phyloP scores from a whole-genome alignment of 2,797 vertebrate species.

The Ibycter americanus region DNA sequence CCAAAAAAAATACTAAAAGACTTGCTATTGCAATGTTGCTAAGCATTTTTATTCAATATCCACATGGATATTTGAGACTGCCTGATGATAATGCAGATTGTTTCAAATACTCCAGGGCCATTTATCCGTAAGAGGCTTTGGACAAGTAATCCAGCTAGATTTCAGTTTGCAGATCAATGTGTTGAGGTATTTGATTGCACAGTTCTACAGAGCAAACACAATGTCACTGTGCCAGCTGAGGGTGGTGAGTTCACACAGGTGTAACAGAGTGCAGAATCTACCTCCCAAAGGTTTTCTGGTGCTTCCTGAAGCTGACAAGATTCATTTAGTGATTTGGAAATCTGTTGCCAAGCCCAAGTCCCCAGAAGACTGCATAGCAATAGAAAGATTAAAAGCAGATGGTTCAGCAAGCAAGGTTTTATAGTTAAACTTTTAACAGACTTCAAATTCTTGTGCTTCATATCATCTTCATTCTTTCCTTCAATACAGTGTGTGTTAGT shows the following conservation, averaged over 20 bases:
- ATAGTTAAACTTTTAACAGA: constrained; percentile 46
- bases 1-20: neutral
- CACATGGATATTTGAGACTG: neutral
- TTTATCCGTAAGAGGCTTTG: neutral
- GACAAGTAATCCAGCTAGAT: neutral
- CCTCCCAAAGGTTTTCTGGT: constrained; percentile 26
- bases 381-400: constrained; percentile 78
- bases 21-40: neutral
- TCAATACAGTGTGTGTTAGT: neutral
- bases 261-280: constrained; percentile 18
- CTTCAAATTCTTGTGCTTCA: constrained; percentile 71
- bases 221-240: neutral
- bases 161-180: neutral
- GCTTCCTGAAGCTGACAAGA: constrained; percentile 79
- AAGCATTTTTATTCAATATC: neutral
- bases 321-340: constrained; percentile 75
- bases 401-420: constrained; percentile 56
- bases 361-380: constrained; percentile 66
- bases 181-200: neutral
- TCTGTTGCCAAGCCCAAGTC: constrained; percentile 43
- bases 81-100: neutral
- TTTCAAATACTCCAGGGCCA: neutral
- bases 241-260: constrained; percentile 34
- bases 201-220: neutral
- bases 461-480: constrained; percentile 59